These are phyloP conservation scores for Cryptotermes secundus DNA, from an alignment of 1,140 invertebrate genomes.

Conservation along the genomic window DNA sequence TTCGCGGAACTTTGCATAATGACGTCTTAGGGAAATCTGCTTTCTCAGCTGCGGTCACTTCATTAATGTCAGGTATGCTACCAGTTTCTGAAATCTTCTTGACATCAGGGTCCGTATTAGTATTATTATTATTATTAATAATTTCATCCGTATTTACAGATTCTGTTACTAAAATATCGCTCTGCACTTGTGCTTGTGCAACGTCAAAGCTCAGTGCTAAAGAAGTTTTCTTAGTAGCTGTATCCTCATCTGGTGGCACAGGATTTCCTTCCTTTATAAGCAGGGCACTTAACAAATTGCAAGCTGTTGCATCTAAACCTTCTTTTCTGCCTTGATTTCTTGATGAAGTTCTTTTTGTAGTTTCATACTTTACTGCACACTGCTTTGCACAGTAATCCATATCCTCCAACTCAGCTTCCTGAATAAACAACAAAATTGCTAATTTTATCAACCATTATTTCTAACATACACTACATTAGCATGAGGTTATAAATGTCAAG, in stretches of 20 bases:
- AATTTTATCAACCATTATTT: too few relatives aligned
- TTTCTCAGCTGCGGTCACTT: not conserved
- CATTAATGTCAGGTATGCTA: not conserved
- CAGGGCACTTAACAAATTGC: not conserved
- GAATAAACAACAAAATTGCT: not conserved
- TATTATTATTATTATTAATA: not conserved
- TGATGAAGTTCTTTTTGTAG: not conserved
- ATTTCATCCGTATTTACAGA: not conserved
- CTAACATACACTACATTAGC: too few relatives aligned
- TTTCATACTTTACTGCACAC: not conserved
- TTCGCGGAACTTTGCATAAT: not conserved
- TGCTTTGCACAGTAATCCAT: constrained; percentile 25
- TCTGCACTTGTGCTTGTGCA: not conserved
- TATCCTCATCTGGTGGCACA: not conserved
- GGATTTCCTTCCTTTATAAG: not conserved
- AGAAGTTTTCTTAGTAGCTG: not conserved
- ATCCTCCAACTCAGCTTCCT: not conserved
- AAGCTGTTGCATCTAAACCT: too few relatives aligned
- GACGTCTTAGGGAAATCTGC: too few relatives aligned
- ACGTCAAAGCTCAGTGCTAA: not conserved
- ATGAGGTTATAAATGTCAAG: too few relatives aligned
- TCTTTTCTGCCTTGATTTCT: not conserved
- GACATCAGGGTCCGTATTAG: not conserved
- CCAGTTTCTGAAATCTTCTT: not conserved
- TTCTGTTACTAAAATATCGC: not conserved